Percentiles rank a stretch among this genome's conserved stretches.
Evolutionary conservation across 2,797 vertebrate species (phyloP).

Genomic region (Crocodylus rhombifer): DNA sequence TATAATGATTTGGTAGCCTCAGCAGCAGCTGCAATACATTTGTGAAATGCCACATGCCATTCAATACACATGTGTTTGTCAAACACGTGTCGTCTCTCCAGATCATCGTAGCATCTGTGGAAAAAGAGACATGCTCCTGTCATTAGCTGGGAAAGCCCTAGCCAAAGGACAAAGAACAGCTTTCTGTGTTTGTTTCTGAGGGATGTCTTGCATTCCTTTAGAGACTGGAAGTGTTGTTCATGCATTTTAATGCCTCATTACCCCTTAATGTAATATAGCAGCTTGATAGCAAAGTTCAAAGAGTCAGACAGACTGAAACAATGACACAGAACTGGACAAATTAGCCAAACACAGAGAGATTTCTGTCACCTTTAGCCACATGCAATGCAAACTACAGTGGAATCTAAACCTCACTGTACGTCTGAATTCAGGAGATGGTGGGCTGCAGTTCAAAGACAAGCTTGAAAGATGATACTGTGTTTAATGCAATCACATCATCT

Average conservation of each 20-base stretch:
- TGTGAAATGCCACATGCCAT: background rate
- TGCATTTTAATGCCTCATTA: background rate
- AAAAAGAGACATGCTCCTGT: accelerated
- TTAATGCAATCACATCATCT: background rate
- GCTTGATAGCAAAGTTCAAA: background rate
- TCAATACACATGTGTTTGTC: background rate
- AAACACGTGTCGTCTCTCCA: background rate
- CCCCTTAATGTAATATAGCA: background rate
- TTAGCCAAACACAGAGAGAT: background rate
- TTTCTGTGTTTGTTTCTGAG: background rate
- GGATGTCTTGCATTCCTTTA: background rate
- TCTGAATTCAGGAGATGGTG: background rate
- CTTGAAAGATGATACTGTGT: accelerated
- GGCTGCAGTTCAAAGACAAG: background rate
- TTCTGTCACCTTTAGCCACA: accelerated
- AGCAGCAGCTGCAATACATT: accelerated
- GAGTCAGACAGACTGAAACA: background rate
- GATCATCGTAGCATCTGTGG: background rate
- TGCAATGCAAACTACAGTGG: accelerated
- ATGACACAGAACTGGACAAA: background rate
- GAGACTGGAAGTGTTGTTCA: background rate
- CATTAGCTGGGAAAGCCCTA: accelerated
- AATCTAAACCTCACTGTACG: accelerated
- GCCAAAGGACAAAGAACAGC: background rate
- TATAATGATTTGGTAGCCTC: background rate